Percentiles rank a stretch among this genome's conserved stretches.
phyloP scores from a whole-genome alignment of 2,797 vertebrate species.

The Danio aesculapii region DNA sequence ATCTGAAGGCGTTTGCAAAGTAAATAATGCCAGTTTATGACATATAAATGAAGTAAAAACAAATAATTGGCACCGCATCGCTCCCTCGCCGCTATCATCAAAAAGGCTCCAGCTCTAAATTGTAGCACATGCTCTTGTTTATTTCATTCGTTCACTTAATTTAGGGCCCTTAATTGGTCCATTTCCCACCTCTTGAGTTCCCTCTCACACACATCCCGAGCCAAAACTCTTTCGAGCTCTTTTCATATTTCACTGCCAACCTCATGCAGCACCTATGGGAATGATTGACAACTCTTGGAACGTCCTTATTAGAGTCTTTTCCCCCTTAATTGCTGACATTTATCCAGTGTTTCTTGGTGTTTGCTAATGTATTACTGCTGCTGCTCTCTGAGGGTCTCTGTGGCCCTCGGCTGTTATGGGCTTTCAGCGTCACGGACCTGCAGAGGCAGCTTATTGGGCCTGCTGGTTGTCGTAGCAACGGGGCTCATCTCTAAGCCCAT shows the following conservation, averaged over 20 bases:
- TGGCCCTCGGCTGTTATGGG: slow-evolving; percentile 93
- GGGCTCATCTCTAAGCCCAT: slow-evolving; percentile 91
- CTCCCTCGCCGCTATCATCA: background rate
- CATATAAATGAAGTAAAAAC: background rate
- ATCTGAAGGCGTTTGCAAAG: too few relatives aligned
- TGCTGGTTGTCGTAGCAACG: slow-evolving; percentile 96
- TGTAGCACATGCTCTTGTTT: slow-evolving; percentile 11
- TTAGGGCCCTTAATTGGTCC: slow-evolving; percentile 15
- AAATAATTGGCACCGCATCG: background rate
- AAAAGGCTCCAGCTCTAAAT: background rate
- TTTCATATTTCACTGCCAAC: slow-evolving; percentile 70
- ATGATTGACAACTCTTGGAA: slow-evolving; percentile 93
- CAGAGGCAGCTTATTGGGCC: slow-evolving; percentile 90
- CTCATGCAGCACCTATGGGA: slow-evolving; percentile 79
- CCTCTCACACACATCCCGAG: slow-evolving; percentile 39
- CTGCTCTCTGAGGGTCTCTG: slow-evolving; percentile 91
- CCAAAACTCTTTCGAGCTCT: slow-evolving; percentile 56
- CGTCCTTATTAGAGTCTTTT: slow-evolving; percentile 94
- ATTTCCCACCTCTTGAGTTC: slow-evolving; percentile 21
- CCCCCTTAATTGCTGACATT: slow-evolving; percentile 99
- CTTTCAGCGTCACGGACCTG: slow-evolving; percentile 92
- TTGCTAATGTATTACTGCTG: slow-evolving; percentile 99
- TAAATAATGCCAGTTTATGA: background rate
- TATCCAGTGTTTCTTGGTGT: slow-evolving; percentile 99
- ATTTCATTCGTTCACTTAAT: slow-evolving; percentile 32